Base-by-base conservation (phyloP, 1,140 invertebrate genomes). In the Aphidius gifuensis region DNA sequence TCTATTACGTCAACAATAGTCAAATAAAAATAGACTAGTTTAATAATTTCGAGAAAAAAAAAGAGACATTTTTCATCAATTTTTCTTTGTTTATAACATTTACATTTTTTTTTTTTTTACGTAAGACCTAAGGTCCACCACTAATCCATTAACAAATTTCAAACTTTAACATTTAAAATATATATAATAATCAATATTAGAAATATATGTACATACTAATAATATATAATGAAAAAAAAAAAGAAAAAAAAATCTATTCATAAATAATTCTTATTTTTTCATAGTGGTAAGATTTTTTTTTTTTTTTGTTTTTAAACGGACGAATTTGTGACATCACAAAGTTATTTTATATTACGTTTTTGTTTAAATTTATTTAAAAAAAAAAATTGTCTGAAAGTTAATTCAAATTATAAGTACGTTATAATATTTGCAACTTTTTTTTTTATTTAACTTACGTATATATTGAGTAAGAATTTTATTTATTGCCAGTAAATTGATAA, bases 121-220 rank as follows among this genome's bases (percentile, higher is more conserved):
- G 23, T 38, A 9, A 39, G 23, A 53, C 5, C 23, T 32, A 23
- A 23, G 23, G 23, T 23, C 23, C 4, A 43, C 23, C 6, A 51
- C 39, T 49, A 40, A 55, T 57, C 23, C 44, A 62, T 62, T 21
- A 62, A 62, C 55, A 58, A 62, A 62, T 62, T 62, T n/a, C 47
- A 62, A 62, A 58, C 61, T 58, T 62, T 40, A 62, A 62, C 61
- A 62, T 58, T 43, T 57, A 50, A 62, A 57, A 57, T 57, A 62
- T 58, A 51, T 60, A 39, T 50, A 50, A 56, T 61, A 54, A 42
- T 39, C 51, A 51, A 43, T 51, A 44, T 60, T 55, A 57, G 46
- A 40, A 62, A 50, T 62, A 58, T 62, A 58, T 62, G 40, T 58
- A 58, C 61, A 62, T 57, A 7, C 7, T 32, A 48, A 57, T 57